Evolutionary conservation across 2,113 vertebrate species (phyloP), one percentile per base, ranked within the genome.

Genomic region (Acanthochromis polyacanthus): DNA sequence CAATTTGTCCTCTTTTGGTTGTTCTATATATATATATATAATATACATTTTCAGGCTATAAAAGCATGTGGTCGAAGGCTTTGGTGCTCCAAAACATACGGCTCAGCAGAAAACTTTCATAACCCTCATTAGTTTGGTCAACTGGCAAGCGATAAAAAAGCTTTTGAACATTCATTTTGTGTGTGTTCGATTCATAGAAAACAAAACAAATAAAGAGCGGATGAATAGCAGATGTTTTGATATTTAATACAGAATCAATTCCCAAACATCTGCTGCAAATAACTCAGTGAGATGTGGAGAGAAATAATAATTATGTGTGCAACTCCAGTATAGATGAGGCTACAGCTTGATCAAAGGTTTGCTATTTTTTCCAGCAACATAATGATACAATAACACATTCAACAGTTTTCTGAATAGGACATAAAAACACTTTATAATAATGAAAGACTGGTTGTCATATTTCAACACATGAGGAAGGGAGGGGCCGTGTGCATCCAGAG

Each of bases 131-230:
- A 89, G 84, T 89, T 84, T 56, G 70, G 74, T 82, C 77, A 84
- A 76, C 78, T 94, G 93, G 93, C 93, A 81, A 76, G 73, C 73
- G 88, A 93, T 94, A 84, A 94, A 94, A 92, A 83, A 66, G 30
- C 30, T 85, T 50, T 63, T 52, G 45, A 82, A 84, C 67, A 83
- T 86, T 89, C 76, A 82, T 86, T 87, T 80, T 76, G 62, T 75
- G 78, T 62, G 69, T 88, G 77, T 88, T 92, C 77, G 79, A 91
- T 87, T 90, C 89, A 91, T 82, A 83, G 81, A 91, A 93, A 89
- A 89, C 91, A 89, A 89, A 93, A 92, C 84, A 83, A 89, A 75
- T 71, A 60, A 83, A 66, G 69, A 61, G 78, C n/a, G 64, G 91
- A 93, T 91, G 82, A 87, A 68, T 45, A 91, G 78, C 94, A 95